Conservation (phyloP, 2,113 vertebrate species). For the Megaceryle torquata region DNA sequence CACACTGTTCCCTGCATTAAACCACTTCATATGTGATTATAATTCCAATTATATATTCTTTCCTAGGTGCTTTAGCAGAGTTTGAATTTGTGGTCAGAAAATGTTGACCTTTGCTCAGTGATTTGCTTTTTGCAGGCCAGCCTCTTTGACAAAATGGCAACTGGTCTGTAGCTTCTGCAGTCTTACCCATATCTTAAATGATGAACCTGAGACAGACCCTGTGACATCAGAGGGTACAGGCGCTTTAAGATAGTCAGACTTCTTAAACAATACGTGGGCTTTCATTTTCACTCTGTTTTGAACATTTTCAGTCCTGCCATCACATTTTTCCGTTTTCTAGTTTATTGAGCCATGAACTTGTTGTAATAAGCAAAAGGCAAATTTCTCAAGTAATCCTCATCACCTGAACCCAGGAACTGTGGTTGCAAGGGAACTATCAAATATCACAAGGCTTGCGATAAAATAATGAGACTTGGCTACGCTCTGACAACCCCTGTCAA, state of each 20-base stretch:
- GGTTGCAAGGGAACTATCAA: background rate
- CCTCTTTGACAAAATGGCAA: background rate
- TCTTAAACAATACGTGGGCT: accelerated
- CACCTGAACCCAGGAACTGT: background rate
- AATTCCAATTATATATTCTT: background rate
- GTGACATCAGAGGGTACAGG: background rate
- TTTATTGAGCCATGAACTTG: background rate
- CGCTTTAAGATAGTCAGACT: background rate
- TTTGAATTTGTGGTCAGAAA: background rate
- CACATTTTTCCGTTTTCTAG: background rate
- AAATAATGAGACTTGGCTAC: background rate
- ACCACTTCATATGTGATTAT: background rate
- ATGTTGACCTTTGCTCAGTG: background rate
- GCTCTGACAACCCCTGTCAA: background rate
- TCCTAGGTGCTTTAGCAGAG: background rate
- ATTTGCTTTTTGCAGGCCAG: background rate
- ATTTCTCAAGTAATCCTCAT: conserved; percentile 1
- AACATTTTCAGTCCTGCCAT: background rate
- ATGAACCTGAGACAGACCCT: background rate
- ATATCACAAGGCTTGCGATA: background rate
- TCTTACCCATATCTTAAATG: background rate
- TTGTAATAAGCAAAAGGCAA: background rate
- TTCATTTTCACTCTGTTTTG: background rate
- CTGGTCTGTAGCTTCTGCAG: background rate
- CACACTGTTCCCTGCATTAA: background rate